Evolutionary conservation across 2,888 invertebrate genomes (phyloP).

Genomic region (Calameuta filiformis): DNA sequence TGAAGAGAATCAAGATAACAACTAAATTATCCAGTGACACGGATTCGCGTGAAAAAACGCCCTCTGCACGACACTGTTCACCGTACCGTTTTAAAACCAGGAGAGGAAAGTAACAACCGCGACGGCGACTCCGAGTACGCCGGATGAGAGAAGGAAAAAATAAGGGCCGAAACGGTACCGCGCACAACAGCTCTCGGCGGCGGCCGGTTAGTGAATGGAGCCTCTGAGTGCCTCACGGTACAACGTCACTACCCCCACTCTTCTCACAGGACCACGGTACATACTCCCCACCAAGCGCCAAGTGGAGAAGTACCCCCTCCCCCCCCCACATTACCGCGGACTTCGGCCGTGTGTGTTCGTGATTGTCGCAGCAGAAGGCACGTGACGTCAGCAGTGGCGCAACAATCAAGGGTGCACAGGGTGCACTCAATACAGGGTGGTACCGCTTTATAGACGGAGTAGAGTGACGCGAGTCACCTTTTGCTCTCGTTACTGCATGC

Average conservation of each 20-base stretch:
- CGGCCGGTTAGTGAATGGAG: constrained; percentile 59
- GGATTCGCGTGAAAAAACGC: no score
- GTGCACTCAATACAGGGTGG: neutral
- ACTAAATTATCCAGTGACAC: no score
- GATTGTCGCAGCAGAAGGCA: constrained; percentile 37
- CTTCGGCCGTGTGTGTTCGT: constrained; percentile 29
- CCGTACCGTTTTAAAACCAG: no score
- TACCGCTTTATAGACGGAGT: no score
- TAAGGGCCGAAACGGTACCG: constrained; percentile 33
- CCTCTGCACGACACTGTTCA: no score
- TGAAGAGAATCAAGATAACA: no score
- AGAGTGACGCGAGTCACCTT: no score
- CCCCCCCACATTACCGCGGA: constrained; percentile 5
- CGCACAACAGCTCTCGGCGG: constrained; percentile 33
- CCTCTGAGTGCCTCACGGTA: constrained; percentile 37
- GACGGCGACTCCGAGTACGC: no score
- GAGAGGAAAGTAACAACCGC: no score
- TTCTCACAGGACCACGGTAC: neutral
- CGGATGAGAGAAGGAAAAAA: neutral
- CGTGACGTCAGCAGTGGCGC: constrained; percentile 37
- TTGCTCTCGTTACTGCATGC: no score
- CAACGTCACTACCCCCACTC: constrained; percentile 38
- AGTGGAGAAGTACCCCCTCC: neutral
- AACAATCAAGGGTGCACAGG: constrained; percentile 4
- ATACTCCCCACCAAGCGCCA: constrained; percentile 1